Conservation (phyloP, 2,113 vertebrate species). For the Lontra canadensis region DNA sequence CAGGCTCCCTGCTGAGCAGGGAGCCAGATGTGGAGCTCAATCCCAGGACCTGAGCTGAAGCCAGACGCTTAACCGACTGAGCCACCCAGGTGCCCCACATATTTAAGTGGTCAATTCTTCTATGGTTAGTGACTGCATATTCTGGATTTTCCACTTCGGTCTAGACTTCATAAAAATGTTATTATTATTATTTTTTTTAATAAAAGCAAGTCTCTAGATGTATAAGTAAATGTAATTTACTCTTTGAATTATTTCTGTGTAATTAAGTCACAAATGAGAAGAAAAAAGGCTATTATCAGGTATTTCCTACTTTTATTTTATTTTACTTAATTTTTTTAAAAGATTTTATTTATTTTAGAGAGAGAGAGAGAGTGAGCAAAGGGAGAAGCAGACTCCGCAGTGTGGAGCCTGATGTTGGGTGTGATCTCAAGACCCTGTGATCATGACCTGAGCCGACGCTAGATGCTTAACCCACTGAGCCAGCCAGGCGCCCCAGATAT, state of each 20-base stretch:
- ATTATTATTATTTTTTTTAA: background rate
- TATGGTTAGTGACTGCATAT: background rate
- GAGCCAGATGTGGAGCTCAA: no score
- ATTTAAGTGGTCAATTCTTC: background rate
- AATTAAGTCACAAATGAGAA: conserved; percentile 15
- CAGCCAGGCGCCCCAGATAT: background rate
- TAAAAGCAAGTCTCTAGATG: background rate
- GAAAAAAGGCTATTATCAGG: background rate
- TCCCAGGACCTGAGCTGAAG: no score
- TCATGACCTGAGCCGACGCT: background rate
- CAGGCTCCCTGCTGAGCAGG: no score
- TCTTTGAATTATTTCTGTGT: background rate
- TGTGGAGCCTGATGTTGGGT: no score
- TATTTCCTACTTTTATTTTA: background rate
- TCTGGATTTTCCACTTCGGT: background rate
- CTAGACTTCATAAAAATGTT: background rate
- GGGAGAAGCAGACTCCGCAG: background rate
- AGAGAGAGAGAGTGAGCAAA: background rate
- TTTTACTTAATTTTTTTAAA: background rate
- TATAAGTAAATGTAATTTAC: conserved; percentile 23
- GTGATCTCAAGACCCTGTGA: background rate
- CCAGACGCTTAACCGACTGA: no score
- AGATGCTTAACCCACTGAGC: background rate
- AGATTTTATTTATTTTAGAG: background rate
- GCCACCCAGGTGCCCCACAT: no score